Evolutionary conservation across 1,140 invertebrate genomes (phyloP), one percentile per base, ranked within the genome.

Genomic region (Aethina tumida): DNA sequence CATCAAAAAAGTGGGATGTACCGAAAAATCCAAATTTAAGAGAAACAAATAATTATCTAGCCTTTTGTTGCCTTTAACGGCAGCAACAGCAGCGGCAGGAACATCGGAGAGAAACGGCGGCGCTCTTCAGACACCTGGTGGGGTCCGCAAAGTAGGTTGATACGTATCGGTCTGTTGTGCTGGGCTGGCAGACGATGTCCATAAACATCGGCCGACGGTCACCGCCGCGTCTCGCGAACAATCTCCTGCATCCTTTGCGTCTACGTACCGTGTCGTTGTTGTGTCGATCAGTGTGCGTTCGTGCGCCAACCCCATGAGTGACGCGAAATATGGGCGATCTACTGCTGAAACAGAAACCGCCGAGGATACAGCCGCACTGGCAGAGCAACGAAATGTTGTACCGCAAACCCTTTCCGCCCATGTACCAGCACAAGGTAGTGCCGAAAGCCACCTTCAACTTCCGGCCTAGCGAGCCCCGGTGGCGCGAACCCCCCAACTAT

Each of bases 321-420:
- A 19, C 24, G 24, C 30, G 18, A 26, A 33, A 41, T 29, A 59
- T 59, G 56, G 55, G 53, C 39, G 55, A 58, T 33, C 44, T 56
- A 24, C 33, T 61, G 20, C 34, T 61, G 15, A 58, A 58, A 29
- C 55, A 59, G 20, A 54, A 50, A 42, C 38, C 47, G 6, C 42
- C 53, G 6, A 37, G 56, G 50, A 46, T 54, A 39, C 43, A 45
- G 46, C 59, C 60, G 53, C 48, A 56, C 10, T 59, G 53, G 53
- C 68, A 62, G 51, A 63, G 56, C 60, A 64, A 46, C 56, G 68
- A 60, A 24, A 52, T 53, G 58, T 56, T 47, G 57, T 64, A 52
- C 49, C 58, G 55, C 58, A 60, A 70, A 52, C 68, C 74, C 3
- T 77, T 74, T 73, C 72, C 74, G 0, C 68, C 74, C 46, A 64